A percentile compares a stretch with the other conserved stretches of the same genome.
phyloP scores from a whole-genome alignment of 2,797 vertebrate species.

The Tarsius wallacei region DNA sequence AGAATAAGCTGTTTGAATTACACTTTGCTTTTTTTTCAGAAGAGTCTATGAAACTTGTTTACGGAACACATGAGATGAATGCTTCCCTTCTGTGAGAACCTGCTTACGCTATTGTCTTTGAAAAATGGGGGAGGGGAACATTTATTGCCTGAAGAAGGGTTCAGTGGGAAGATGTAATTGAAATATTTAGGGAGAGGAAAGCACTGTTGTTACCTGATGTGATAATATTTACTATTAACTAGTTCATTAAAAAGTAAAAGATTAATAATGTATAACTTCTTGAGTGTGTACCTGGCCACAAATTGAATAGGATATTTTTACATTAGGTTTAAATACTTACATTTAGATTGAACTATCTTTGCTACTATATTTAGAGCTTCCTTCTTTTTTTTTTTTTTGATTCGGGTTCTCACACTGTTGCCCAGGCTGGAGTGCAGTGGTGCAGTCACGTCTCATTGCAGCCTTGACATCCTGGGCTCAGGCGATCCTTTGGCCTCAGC shows the following conservation, averaged over 20 bases:
- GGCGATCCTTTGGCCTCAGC: too few relatives aligned
- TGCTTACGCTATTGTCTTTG: too few relatives aligned
- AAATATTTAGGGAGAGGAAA: background rate
- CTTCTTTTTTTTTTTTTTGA: too few relatives aligned
- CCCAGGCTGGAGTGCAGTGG: too few relatives aligned
- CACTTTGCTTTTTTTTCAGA: background rate
- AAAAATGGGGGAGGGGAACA: background rate
- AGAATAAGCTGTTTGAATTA: background rate
- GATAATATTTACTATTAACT: background rate
- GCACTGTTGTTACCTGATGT: background rate
- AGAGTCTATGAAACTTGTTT: background rate
- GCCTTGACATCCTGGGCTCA: too few relatives aligned
- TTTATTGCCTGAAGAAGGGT: background rate
- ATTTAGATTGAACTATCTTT: background rate
- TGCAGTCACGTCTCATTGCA: too few relatives aligned
- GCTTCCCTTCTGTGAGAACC: background rate
- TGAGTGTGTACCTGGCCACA: background rate
- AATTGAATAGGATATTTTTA: background rate
- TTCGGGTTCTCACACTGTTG: too few relatives aligned
- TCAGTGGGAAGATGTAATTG: background rate
- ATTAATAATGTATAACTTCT: background rate
- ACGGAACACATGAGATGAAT: too few relatives aligned
- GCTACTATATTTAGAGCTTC: background rate
- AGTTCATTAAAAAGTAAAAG: too few relatives aligned
- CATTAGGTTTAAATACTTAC: background rate